These are phyloP conservation scores for Oxyruncus cristatus DNA, from an alignment of 2,113 vertebrate genomes.

Conservation along the genomic window DNA sequence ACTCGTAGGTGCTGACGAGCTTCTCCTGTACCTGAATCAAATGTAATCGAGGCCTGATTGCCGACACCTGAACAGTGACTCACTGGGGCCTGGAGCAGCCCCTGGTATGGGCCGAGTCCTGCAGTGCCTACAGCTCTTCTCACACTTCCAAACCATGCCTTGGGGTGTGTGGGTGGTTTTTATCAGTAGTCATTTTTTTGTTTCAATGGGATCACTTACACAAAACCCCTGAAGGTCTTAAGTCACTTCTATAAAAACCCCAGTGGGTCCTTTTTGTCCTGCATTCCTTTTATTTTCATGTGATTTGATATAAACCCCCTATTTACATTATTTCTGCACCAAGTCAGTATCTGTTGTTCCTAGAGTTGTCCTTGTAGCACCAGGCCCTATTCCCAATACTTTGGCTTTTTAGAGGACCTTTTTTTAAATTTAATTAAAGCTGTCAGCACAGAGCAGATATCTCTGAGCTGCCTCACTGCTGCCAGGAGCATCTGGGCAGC, in stretches of 20 bases:
- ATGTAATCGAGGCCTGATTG: fast-evolving
- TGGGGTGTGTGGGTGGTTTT: not conserved
- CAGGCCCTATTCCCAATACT: not conserved
- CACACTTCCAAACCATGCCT: not conserved
- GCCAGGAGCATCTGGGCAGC: not conserved
- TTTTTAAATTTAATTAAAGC: not conserved
- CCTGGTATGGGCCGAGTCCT: not conserved
- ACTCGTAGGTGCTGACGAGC: not conserved
- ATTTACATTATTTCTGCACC: no score
- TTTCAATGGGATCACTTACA: not conserved
- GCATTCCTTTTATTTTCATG: fast-evolving
- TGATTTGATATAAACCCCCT: no score
- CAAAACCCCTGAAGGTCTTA: not conserved
- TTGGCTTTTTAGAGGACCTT: not conserved
- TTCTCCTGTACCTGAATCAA: not conserved
- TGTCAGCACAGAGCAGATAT: not conserved
- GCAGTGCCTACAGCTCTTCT: fast-evolving
- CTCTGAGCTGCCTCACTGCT: not conserved
- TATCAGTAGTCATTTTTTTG: not conserved
- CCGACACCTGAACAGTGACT: not conserved
- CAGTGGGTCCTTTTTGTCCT: not conserved
- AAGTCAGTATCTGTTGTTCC: not conserved
- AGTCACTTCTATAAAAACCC: not conserved
- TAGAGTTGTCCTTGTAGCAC: not conserved
- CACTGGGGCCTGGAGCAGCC: not conserved